Evolutionary conservation across 23 tunicate species (phyloP).

Genomic region (Halocynthia aurantium): DNA sequence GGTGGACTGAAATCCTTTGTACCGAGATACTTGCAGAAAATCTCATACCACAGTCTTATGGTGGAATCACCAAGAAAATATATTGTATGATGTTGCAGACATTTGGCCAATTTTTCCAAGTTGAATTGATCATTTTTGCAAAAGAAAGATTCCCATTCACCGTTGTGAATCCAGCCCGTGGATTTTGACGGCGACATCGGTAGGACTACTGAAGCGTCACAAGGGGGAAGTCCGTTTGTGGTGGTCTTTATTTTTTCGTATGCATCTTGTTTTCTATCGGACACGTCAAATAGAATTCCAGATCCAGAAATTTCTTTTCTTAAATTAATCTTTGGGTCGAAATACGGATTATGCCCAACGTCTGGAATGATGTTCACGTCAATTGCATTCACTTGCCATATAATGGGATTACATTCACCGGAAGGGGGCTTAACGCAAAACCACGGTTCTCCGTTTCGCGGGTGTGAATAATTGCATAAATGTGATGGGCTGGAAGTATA

Average conservation of each 20-base stretch:
- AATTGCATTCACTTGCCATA: too few species aligned
- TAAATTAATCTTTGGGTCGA: too few species aligned
- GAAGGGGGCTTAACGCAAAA: conserved; percentile 30
- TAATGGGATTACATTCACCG: conserved; percentile 14
- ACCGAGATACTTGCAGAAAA: not conserved
- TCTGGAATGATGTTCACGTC: not conserved
- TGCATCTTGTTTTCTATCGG: too few species aligned
- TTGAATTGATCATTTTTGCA: not conserved
- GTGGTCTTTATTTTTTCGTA: too few species aligned
- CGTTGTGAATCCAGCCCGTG: conserved; percentile 14
- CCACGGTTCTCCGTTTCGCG: conserved; percentile 42
- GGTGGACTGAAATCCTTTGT: too few species aligned
- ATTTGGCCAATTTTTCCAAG: not conserved
- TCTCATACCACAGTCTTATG: conserved; percentile 32
- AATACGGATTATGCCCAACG: not conserved
- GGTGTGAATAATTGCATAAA: conserved; percentile 29
- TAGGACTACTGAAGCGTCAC: too few species aligned
- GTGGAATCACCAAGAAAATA: conserved; percentile 53
- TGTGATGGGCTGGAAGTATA: not conserved
- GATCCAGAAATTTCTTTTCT: too few species aligned
- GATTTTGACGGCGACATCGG: too few species aligned
- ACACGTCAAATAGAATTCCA: too few species aligned
- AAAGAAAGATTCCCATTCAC: conserved; percentile 5
- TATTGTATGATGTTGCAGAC: conserved; percentile 10
- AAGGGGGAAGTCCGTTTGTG: not conserved